Evolutionary conservation across 2,888 invertebrate genomes (phyloP), one percentile per base, ranked within the genome.

Genomic region (Ophion slaviceki): DNA sequence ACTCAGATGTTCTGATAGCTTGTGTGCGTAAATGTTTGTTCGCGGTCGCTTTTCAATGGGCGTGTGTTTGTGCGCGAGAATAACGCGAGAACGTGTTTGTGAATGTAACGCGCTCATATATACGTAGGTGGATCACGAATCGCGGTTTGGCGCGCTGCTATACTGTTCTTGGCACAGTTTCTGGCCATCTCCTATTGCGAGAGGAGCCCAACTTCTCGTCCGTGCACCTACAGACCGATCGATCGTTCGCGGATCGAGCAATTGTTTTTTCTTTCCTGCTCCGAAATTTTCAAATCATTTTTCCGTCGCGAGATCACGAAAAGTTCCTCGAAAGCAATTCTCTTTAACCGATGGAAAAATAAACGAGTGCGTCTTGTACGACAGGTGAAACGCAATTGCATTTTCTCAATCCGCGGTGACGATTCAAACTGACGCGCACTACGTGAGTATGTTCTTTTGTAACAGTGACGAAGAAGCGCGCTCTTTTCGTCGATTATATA

Each of bases 131-230:
- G 88, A 88, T 83, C 78, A 86, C 89, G 88, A 87, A 53, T 88
- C 85, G 86, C 87, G 80, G 81, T 87, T 85, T 89, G 87, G 88
- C 88, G 88, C 88, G 84, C 87, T 86, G 86, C 88, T 85, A 84
- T 86, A 87, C 90, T 90, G 92, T 92, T 93, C 93, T 93, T 93
- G 93, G 93, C 93, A 93, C 93, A 93, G 93, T 93, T 93, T 93
- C 93, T 92, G 90, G 89, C 90, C 92, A 92, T 92, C 93, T 92
- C 90, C 90, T 91, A 92, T 91, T 91, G 92, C 90, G 92, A 91
- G 87, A 92, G 90, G 91, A 91, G 85, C 88, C 86, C 88, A 87
- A 89, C 88, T 47, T 57, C 47, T 32, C 88, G 40, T 40, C 40
- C 88, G 88, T 87, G 85, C 86, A 86, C 86, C 86, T 88, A 62